These are phyloP conservation scores for Anastatus disparis DNA, from an alignment of 1,140 invertebrate species.

Conservation along the genomic window DNA sequence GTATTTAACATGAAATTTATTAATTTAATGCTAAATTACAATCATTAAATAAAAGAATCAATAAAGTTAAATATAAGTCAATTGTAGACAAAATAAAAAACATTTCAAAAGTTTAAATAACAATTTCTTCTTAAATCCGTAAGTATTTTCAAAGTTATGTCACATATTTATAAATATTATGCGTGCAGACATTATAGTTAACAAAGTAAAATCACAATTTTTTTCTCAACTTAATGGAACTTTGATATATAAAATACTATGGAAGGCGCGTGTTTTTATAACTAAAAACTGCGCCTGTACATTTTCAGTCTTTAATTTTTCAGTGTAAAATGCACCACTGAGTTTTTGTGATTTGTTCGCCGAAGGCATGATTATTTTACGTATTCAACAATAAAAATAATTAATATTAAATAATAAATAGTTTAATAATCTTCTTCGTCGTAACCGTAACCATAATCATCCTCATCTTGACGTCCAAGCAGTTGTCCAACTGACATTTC, in stretches of 20 bases:
- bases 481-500: constrained; percentile 66
- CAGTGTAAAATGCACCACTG: constrained; percentile 18
- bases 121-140: no score
- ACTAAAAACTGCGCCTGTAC: constrained; percentile 1
- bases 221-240: not conserved
- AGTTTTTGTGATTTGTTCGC: not conserved
- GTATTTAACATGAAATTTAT: no score
- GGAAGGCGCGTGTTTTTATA: not conserved
- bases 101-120: no score
- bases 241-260: constrained; percentile 25
- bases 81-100: no score
- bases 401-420: constrained; percentile 27
- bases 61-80: no score
- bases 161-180: constrained; percentile 12
- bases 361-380: not conserved
- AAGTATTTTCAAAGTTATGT: no score
- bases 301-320: constrained; percentile 32
- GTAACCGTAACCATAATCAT: constrained; percentile 59
- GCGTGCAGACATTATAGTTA: not conserved
- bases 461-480: constrained; percentile 61
- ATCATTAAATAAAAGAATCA: no score
- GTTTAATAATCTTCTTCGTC: constrained; percentile 56
- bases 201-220: constrained; percentile 23
- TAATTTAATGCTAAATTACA: no score
- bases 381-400: not conserved